phyloP scores from a whole-genome alignment of 2,888 invertebrate genomes.

The Orthosia incerta region DNA sequence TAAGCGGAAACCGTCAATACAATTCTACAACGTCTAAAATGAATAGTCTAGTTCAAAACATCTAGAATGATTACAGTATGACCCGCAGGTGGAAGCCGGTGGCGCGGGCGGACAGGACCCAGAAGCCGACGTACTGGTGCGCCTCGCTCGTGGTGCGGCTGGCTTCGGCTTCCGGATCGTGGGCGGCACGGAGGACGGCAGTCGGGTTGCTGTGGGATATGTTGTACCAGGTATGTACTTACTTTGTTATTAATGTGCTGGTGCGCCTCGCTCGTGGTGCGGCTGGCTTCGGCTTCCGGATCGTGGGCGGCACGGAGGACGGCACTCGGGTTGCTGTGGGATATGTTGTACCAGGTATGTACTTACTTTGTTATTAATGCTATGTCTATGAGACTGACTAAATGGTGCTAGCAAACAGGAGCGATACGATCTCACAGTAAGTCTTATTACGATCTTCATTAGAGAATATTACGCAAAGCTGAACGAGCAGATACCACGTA shows the following conservation, averaged over 20 bases:
- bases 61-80: slow-evolving; percentile 1
- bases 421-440: no score
- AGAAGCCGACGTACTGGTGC: slow-evolving; percentile 93
- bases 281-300: slow-evolving; percentile 99
- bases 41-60: no score
- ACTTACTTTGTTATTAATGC: no score
- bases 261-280: slow-evolving; percentile 97
- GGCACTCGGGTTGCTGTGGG: slow-evolving; percentile 99
- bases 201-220: slow-evolving; percentile 98
- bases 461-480: no score
- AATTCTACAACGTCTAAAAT: no score
- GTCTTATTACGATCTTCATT: no score
- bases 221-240: slow-evolving; percentile 94
- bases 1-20: no score
- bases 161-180: slow-evolving; percentile 99
- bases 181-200: slow-evolving; percentile 99
- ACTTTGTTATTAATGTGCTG: slow-evolving; percentile 89
- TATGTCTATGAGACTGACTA: no score
- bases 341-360: slow-evolving; percentile 96
- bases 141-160: slow-evolving; percentile 96
- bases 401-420: no score
- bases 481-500: no score
- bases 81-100: slow-evolving; percentile 80
- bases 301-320: slow-evolving; percentile 99
- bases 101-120: slow-evolving; percentile 79